phyloP scores from a whole-genome alignment of 2,113 vertebrate genomes.

The Gracilinanus agilis region DNA sequence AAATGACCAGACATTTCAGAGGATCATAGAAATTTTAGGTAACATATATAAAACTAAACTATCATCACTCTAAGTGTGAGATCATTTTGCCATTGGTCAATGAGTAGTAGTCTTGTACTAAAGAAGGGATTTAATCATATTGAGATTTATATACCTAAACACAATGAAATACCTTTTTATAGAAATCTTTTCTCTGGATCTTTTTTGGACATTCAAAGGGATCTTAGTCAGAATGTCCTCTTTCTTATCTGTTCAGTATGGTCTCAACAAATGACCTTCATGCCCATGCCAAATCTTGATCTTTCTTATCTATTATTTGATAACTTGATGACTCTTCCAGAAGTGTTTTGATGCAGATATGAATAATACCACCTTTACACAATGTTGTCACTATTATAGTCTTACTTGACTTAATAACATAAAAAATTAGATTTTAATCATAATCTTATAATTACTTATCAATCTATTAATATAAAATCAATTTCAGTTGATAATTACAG shows the following conservation, averaged over 20 bases:
- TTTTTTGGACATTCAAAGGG: neutral
- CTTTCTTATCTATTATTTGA: neutral
- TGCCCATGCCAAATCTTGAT: neutral
- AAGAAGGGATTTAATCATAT: neutral
- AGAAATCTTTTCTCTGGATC: neutral
- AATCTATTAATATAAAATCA: neutral
- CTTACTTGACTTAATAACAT: neutral
- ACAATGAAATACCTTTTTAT: neutral
- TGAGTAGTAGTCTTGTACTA: neutral
- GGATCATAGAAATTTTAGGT: neutral
- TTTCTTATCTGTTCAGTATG: neutral
- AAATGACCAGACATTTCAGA: neutral
- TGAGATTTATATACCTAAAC: neutral
- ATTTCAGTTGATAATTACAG: neutral
- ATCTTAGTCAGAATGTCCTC: neutral
- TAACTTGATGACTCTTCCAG: neutral
- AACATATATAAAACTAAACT: neutral
- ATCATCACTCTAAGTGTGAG: neutral
- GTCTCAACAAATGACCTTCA: neutral
- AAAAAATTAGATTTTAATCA: neutral
- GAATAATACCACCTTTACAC: neutral
- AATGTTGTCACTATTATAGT: neutral
- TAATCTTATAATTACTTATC: neutral
- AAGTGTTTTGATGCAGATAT: neutral
- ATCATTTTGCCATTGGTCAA: neutral